A percentile compares a stretch with the other conserved stretches of the same genome.
phyloP scores from a whole-genome alignment of 2,888 invertebrate genomes.

The Sepiola atlantica region DNA sequence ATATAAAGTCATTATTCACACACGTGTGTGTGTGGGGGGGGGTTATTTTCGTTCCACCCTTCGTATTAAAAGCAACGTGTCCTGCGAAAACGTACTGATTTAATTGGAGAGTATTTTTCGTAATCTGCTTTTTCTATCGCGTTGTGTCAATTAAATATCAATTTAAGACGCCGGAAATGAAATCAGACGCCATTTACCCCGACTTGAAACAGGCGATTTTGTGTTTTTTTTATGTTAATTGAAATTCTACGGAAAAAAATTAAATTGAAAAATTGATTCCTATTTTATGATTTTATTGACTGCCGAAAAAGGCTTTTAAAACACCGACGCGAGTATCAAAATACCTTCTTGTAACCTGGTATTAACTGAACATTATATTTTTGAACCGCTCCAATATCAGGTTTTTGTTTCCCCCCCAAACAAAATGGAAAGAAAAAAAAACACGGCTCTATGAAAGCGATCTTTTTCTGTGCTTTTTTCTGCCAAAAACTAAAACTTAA shows the following conservation, averaged over 20 bases:
- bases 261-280: slow-evolving; percentile 10
- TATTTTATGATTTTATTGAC: slow-evolving; percentile 20
- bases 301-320: background rate
- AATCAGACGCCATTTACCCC: background rate
- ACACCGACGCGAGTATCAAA: background rate
- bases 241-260: background rate
- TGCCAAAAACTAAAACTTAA: background rate
- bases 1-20: no score
- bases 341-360: background rate
- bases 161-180: background rate
- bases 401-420: background rate
- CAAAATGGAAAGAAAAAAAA: no score
- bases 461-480: no score
- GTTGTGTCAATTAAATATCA: slow-evolving; percentile 3
- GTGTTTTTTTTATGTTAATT: background rate
- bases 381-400: background rate
- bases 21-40: no score
- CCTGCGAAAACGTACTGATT: no score
- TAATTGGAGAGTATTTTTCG: background rate
- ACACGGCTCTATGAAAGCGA: no score
- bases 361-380: background rate
- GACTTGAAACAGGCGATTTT: background rate
- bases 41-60: no score
- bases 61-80: no score
- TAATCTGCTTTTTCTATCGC: background rate